Percentiles rank a stretch among this genome's conserved stretches.
phyloP scores from a whole-genome alignment of 92 coral and sea anemone species.

The Anthopleura xanthogrammica region DNA sequence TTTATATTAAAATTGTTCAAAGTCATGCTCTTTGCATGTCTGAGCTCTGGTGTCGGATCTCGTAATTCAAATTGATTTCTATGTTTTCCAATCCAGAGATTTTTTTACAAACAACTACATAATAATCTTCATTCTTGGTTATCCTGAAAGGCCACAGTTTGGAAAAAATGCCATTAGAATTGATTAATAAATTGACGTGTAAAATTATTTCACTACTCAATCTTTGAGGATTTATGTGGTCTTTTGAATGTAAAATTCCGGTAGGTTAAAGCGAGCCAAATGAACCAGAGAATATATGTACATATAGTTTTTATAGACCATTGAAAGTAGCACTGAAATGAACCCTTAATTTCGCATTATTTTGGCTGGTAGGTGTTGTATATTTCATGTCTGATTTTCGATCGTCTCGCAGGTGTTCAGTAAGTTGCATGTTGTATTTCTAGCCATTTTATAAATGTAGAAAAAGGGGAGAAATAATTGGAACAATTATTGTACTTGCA shows the following conservation, averaged over 20 bases:
- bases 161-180: conserved; percentile 39
- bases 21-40: conserved; percentile 25
- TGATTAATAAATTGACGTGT: conserved; percentile 30
- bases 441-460: conserved; percentile 25
- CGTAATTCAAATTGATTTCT: conserved; percentile 9
- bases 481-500: neutral
- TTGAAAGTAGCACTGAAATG: neutral
- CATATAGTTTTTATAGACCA: neutral
- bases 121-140: conserved; percentile 22
- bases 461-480: neutral
- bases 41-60: conserved; percentile 15
- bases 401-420: conserved; percentile 28
- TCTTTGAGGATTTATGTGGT: conserved; percentile 5
- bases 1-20: conserved; percentile 14
- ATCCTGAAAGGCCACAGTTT: conserved; percentile 36
- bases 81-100: neutral
- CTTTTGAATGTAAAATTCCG: conserved; percentile 8
- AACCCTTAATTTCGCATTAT: conserved; percentile 26
- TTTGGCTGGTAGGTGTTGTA: conserved; percentile 29
- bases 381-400: conserved; percentile 28
- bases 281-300: neutral
- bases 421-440: conserved; percentile 8
- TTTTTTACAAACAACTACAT: conserved; percentile 11
- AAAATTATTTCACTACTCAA: conserved; percentile 1
- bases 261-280: neutral